Base-by-base conservation (phyloP, 1,140 invertebrate species). In the Araneus ventricosus region DNA sequence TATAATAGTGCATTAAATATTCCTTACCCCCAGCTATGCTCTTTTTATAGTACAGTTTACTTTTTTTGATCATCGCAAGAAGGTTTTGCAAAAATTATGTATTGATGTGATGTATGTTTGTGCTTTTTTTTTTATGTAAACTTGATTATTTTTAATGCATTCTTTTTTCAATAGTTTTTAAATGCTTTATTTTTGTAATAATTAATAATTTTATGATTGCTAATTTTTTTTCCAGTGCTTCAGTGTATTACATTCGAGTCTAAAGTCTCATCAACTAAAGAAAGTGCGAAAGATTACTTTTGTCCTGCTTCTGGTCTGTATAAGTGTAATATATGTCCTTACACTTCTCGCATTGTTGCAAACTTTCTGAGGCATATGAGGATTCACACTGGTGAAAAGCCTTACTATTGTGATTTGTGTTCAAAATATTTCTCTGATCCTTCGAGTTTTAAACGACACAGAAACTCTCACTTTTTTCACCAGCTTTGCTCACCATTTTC, bases 351-450 rank as follows among this genome's bases (percentile, higher is more conserved):
- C 3, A 34, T 75, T 37, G 70, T 75, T 75, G 70, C 30, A 14
- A 75, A 75, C 30, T 75, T 75, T 75, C 70, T 34, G 30, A 30
- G 70, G 20, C 70, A 75, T 37, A 20, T 75, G 27, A 75, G 70
- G 30, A 34, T 75, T 34, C 70, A 75, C 20, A 75, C 70, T 22
- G 70, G 70, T 34, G 70, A 75, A 37, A 75, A 75, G 17, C 70
- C 70, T 75, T 75, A 37, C 30, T 20, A 37, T 14, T 75, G 70
- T 75, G 22, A 75, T 20, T 20, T 75, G 30, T 75, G 70, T 20
- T 20, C 30, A 20, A 75, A 75, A 37, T 17, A 75, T 75, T 75
- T 75, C 22, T 75, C 70, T 34, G 70, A 75, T 75, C 70, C 70
- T 75, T 75, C 70, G 20, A 75, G 70, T 37, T 75, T 75, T 20